Conservation (phyloP, 1,140 invertebrate genomes). For the Galleria mellonella region DNA sequence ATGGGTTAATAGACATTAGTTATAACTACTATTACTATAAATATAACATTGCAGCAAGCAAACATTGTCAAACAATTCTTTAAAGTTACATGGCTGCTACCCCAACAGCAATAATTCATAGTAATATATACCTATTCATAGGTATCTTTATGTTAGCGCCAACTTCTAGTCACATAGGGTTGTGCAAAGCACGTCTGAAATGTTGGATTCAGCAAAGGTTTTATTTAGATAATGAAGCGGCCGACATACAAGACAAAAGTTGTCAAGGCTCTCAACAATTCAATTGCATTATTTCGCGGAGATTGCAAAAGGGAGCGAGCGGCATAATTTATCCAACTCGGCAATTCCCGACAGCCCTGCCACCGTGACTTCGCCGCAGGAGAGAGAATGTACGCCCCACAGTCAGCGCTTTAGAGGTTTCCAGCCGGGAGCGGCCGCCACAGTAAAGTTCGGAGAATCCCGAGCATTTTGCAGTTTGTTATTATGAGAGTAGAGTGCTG, state of each 20-base stretch:
- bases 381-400: slow-evolving; percentile 38
- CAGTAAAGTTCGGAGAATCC: slow-evolving; percentile 60
- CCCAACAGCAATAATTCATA: no score
- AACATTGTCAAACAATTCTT: no score
- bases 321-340: slow-evolving; percentile 60
- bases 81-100: no score
- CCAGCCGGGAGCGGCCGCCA: slow-evolving; percentile 39
- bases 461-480: slow-evolving; percentile 63
- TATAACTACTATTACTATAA: no score
- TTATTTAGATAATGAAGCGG: slow-evolving; percentile 10
- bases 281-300: slow-evolving; percentile 58
- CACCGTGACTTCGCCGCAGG: slow-evolving; percentile 38
- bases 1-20: no score
- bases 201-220: not conserved
- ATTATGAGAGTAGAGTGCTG: slow-evolving; percentile 35
- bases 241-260: slow-evolving; percentile 30
- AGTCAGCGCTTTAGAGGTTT: slow-evolving; percentile 60
- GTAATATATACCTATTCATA: no score
- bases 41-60: no score
- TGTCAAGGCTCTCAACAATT: slow-evolving; percentile 29
- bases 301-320: slow-evolving; percentile 48
- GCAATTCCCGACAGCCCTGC: slow-evolving; percentile 58
- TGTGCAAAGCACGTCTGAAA: not conserved
- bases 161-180: slow-evolving; percentile 3
- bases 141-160: not conserved